These are phyloP conservation scores for Melipona beecheii DNA, from an alignment of 2,888 invertebrate species.

Conservation along the genomic window DNA sequence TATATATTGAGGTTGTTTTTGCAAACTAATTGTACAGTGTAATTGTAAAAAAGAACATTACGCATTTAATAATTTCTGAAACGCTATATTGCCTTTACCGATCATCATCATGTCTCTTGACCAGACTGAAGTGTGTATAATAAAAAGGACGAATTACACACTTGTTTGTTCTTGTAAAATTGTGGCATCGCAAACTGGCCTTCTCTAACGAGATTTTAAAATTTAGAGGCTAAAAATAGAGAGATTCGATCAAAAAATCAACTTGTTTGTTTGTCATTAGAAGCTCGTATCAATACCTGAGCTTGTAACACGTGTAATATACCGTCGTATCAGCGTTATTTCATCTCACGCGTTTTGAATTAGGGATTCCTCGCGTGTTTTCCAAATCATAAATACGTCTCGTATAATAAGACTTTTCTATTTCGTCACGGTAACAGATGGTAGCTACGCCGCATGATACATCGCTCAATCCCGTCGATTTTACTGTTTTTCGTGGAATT, in stretches of 20 bases:
- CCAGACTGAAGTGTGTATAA: neutral
- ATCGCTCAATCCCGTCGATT: conserved; percentile 24
- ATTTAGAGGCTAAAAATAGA: no score
- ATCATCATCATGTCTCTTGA: conserved; percentile 23
- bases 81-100: neutral
- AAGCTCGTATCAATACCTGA: neutral
- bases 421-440: conserved; percentile 7
- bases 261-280: neutral
- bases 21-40: no score
- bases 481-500: conserved; percentile 55
- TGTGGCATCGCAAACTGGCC: neutral
- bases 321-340: neutral
- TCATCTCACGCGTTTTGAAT: neutral
- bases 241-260: neutral
- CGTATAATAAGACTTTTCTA: neutral
- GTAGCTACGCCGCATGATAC: neutral
- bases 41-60: conserved; percentile 8
- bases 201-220: neutral
- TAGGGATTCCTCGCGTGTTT: neutral
- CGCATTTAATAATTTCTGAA: conserved; percentile 19
- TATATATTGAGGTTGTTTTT: no score
- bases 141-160: neutral
- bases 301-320: neutral
- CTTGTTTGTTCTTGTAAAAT: neutral
- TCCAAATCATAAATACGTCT: conserved; percentile 14